Base-by-base conservation (phyloP, 2,888 invertebrate genomes). In the Cyrtodaria siliqua region DNA sequence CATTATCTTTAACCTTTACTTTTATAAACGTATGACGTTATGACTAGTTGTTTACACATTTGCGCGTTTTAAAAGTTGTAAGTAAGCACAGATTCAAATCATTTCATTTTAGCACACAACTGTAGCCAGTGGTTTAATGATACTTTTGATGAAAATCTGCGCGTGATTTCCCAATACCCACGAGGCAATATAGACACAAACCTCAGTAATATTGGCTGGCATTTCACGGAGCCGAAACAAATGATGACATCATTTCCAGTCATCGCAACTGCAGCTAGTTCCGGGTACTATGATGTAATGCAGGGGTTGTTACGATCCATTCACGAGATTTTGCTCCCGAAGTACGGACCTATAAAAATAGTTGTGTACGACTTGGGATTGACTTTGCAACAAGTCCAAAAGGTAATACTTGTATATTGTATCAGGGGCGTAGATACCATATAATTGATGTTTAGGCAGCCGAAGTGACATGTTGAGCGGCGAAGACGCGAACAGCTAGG, bases 331-430 rank as follows among this genome's bases (percentile, higher is more conserved):
- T 24, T 72, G 16, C 20, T 50, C 14, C 44, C 50, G 27, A 26
- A 53, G n/a, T 72, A 60, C 38, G 53, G 44, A 24, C 38, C 53
- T 23, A 59, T 72, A 27, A 57, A 53, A 26, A 49, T 66, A 1
- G 44, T 72, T 23, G 18, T 56, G 14, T 72, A 53, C 60, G 77
- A 78, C 33, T 53, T 78, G 16, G 77, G 77, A 47, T 23, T 78
- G 26, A 56, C 24, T 23, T n/a, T 16, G 0, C 1, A 6, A n/a
- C 27, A 55, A 55, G n/a, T 16, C 26, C 24, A 26, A 55, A 16
- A 18, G 55, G 55, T 55, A 55, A n/a, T n/a, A n/a, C n/a, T n/a
- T n/a, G n/a, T n/a, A n/a, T n/a, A n/a, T n/a, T n/a, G n/a, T n/a
- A n/a, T n/a, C n/a, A n/a, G n/a, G n/a, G n/a, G n/a, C n/a, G n/a